These are phyloP conservation scores for Mus spicilegus DNA, from an alignment of 2,113 vertebrate species.

Conservation along the genomic window DNA sequence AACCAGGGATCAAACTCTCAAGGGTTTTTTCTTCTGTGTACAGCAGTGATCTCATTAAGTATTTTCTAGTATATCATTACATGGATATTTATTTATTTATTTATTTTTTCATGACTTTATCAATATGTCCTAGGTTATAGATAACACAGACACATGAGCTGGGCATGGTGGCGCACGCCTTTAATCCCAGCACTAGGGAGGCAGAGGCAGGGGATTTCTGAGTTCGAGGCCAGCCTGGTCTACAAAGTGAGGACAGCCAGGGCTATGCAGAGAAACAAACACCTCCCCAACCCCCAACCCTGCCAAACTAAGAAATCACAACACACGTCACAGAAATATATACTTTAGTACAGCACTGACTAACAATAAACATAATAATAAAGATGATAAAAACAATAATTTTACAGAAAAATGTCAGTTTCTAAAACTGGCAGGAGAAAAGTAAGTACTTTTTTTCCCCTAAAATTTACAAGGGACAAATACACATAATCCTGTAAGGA, in stretches of 20 bases:
- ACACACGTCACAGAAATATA: not conserved
- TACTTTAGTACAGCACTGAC: not conserved
- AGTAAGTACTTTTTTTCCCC: not conserved
- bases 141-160: constrained; percentile 20
- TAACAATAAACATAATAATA: constrained; percentile 24
- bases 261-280: not conserved
- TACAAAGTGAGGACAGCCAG: not conserved
- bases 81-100: not conserved
- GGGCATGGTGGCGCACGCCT: not conserved
- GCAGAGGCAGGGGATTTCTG: not conserved
- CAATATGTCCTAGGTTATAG: not conserved
- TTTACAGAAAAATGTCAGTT: constrained; percentile 45
- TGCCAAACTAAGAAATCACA: constrained; percentile 23
- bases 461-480: constrained; percentile 44
- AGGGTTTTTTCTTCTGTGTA: not conserved
- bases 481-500: constrained; percentile 41
- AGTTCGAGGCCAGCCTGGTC: not conserved
- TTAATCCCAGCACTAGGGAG: not conserved
- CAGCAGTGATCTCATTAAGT: not conserved
- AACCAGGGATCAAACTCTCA: not conserved
- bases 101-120: not conserved
- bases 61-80: not conserved
- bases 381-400: not conserved
- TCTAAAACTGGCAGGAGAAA: constrained; percentile 24
- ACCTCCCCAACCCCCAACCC: no score